Conservation (phyloP, 2,888 invertebrate genomes). For the Omphaloscelis lunosa region DNA sequence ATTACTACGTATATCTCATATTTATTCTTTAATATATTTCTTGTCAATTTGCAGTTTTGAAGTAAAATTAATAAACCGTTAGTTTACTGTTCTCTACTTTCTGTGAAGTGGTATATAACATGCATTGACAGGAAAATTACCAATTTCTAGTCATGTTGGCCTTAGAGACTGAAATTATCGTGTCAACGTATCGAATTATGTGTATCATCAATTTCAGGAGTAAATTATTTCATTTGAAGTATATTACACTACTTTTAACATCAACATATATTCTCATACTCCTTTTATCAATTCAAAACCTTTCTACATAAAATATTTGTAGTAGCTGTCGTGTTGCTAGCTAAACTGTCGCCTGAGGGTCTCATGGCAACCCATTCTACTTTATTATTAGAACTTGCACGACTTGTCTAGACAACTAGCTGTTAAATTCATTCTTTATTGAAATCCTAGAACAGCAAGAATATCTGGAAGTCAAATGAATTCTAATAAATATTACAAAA, state of each 20-base stretch:
- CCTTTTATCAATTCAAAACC: not conserved
- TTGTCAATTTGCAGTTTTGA: not conserved
- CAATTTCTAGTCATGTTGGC: slow-evolving; percentile 4
- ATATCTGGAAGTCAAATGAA: slow-evolving; percentile 40
- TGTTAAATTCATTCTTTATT: slow-evolving; percentile 44
- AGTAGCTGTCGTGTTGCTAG: not conserved
- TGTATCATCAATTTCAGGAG: not conserved
- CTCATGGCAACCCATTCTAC: slow-evolving; percentile 18
- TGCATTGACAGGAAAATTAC: slow-evolving; percentile 41
- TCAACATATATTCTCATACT: too few species aligned
- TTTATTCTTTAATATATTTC: not conserved
- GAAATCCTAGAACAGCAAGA: slow-evolving; percentile 19
- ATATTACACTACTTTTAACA: too few species aligned
- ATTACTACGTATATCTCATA: too few species aligned
- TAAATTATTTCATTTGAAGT: not conserved
- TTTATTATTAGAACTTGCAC: slow-evolving; percentile 44
- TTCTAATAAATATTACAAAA: slow-evolving; percentile 16
- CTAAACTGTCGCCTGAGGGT: not conserved
- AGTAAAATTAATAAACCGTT: slow-evolving; percentile 1
- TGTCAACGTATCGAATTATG: slow-evolving; percentile 33
- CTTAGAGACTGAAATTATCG: slow-evolving; percentile 27
- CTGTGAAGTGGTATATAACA: slow-evolving; percentile 13
- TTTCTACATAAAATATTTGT: not conserved
- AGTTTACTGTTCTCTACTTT: not conserved
- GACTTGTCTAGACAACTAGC: slow-evolving; percentile 54